Evolutionary conservation across 2,888 invertebrate species (phyloP).

Genomic region (Rhimphoctona megacephalus): DNA sequence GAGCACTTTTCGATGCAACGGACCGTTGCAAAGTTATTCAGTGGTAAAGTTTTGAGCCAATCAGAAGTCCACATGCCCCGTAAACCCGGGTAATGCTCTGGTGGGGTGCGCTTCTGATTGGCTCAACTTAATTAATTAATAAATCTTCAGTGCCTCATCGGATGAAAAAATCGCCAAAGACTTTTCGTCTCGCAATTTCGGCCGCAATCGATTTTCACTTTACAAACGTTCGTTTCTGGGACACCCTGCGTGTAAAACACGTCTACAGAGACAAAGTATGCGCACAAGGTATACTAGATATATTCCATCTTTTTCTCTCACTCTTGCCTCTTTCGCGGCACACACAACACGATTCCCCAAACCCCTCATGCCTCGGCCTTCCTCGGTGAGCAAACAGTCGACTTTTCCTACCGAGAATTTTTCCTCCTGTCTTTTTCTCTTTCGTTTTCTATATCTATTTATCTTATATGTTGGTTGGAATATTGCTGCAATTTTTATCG

Average conservation of each 20-base stretch:
- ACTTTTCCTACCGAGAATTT: constrained; percentile 57
- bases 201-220: not conserved
- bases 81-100: too few relatives aligned
- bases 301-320: constrained; percentile 38
- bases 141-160: too few relatives aligned
- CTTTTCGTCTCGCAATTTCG: not conserved
- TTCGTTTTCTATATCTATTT: not conserved
- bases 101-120: too few relatives aligned
- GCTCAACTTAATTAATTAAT: too few relatives aligned
- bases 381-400: constrained; percentile 44
- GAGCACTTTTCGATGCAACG: too few relatives aligned
- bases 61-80: too few relatives aligned
- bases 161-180: too few relatives aligned
- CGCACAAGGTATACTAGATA: constrained; percentile 13
- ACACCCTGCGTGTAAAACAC: not conserved
- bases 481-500: constrained; percentile 68
- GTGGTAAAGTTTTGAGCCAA: too few relatives aligned
- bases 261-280: constrained; percentile 17
- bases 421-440: not conserved
- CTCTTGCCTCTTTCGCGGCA: constrained; percentile 21
- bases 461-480: constrained; percentile 31
- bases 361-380: constrained; percentile 17
- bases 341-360: constrained; percentile 18
- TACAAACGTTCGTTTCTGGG: not conserved
- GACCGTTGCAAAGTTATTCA: too few relatives aligned